Percentiles rank a stretch among this genome's conserved stretches.
Evolutionary conservation across 2,888 invertebrate species (phyloP).

Genomic region (Doris montereyensis): DNA sequence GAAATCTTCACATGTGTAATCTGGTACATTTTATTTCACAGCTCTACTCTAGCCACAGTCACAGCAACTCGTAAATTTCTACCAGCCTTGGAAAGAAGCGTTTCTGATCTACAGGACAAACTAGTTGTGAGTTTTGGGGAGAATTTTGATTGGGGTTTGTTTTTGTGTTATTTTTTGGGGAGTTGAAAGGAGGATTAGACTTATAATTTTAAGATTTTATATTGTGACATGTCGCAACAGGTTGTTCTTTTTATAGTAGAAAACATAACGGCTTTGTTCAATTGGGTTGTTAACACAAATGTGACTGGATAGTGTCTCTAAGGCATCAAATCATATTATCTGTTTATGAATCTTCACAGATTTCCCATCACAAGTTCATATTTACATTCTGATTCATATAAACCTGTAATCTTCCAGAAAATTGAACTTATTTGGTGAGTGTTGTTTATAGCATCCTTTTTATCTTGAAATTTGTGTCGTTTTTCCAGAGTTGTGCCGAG

Average conservation of each 20-base stretch:
- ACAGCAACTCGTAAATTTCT: slow-evolving; percentile 84
- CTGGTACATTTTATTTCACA: slow-evolving; percentile 47
- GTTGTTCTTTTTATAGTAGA: background rate
- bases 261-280: too few relatives aligned
- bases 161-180: too few relatives aligned
- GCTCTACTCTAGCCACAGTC: slow-evolving; percentile 62
- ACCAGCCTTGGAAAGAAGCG: slow-evolving; percentile 81
- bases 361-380: slow-evolving; percentile 28
- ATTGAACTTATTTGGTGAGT: slow-evolving; percentile 35
- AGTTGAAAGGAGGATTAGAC: too few relatives aligned
- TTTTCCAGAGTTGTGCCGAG: slow-evolving; percentile 51
- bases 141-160: background rate
- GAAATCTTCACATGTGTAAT: too few relatives aligned
- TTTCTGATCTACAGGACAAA: slow-evolving; percentile 77
- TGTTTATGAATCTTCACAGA: slow-evolving; percentile 1
- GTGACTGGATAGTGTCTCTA: too few relatives aligned
- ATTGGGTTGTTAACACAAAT: too few relatives aligned
- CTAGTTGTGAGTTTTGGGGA: slow-evolving; percentile 36
- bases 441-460: background rate
- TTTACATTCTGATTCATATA: slow-evolving; percentile 30
- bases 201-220: too few relatives aligned
- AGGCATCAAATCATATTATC: too few relatives aligned
- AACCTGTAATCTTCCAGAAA: slow-evolving; percentile 32
- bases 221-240: too few relatives aligned
- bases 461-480: background rate